Base-by-base conservation (phyloP, 2,113 vertebrate genomes). In the Eclectus roratus region DNA sequence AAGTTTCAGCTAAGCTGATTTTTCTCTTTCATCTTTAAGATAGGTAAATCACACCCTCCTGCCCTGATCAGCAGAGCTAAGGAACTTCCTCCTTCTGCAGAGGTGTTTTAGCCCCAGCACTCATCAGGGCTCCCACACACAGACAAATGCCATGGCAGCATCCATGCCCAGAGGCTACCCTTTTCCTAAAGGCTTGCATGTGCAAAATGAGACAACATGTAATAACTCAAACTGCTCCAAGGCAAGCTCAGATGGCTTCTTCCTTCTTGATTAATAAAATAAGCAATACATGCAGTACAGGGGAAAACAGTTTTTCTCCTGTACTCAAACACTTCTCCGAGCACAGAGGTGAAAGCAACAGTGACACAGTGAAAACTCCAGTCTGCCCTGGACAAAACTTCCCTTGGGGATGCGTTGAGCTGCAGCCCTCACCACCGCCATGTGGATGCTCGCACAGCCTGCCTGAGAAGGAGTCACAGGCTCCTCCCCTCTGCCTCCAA, bases 1-100 rank as follows among this genome's bases (percentile, higher is more conserved):
- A 86, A 65, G 21, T 80, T 91, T 77, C 84, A 93, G 63, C 37
- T 66, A 66, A 95, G 68, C 43, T 28, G 71, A 13, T 72, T 88
- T 92, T 92, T 87, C 72, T 84, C 89, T 90, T 93, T 82, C 79
- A 87, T 90, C 89, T 96, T 90, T 82, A 71, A 85, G 89, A 88
- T 8, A 74, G 74, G 82, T 68, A 95, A 94, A 90, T 91, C 71
- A 82, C 71, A 74, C 21, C 18, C 46, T 85, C 71, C 47, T 24
- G 31, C 60, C 65, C n/a, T 79, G 74, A 85, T 85, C 65, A 88
- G 46, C 0, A 0, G 44, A 72, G 49, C 35, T 77, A 80, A 73
- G 49, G 72, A 37, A 47, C 13, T 47, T 66, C 11, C 61, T 86
- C 43, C 81, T 65, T n/a, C 58, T 39, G 19, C n/a, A 74, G n/a